Conservation (phyloP, 2,888 invertebrate genomes). For the Drosophila macrospina region DNA sequence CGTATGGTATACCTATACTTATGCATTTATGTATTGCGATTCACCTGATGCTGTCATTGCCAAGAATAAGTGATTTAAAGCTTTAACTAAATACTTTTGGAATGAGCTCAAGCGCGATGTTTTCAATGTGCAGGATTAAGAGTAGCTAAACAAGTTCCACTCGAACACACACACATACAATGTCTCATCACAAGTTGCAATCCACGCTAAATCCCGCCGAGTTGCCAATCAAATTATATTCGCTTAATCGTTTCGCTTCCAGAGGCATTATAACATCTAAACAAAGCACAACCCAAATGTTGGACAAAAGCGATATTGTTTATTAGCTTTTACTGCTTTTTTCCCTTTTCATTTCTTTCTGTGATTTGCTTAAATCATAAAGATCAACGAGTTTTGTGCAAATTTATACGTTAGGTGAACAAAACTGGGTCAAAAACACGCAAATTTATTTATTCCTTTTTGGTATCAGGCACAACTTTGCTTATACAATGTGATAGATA, state of each 20-base stretch:
- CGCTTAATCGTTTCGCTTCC: background rate
- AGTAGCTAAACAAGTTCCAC: conserved; percentile 14
- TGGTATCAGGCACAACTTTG: conserved; percentile 32
- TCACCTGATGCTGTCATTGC: conserved; percentile 45
- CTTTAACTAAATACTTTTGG: conserved; percentile 14
- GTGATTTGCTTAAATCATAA: conserved; percentile 3
- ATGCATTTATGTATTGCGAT: conserved; percentile 25
- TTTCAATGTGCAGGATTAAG: conserved; percentile 18
- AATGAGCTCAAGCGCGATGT: conserved; percentile 1
- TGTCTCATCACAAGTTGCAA: conserved; percentile 5
- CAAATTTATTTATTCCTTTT: conserved; percentile 54
- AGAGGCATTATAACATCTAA: background rate
- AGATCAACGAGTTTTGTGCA: conserved; percentile 28
- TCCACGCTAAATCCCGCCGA: background rate
- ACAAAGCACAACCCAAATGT: background rate
- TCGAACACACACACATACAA: background rate
- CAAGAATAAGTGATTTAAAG: conserved; percentile 48
- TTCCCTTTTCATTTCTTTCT: background rate
- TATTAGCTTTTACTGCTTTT: conserved; percentile 4
- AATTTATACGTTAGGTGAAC: conserved; percentile 39
- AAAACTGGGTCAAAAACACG: conserved; percentile 63
- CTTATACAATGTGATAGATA: conserved; percentile 34
- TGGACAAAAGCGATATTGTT: conserved; percentile 7
- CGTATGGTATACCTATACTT: background rate
- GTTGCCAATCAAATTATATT: conserved; percentile 2